A percentile compares a stretch with the other conserved stretches of the same genome.
These are phyloP conservation scores for Aphaenogaster floridana DNA, from an alignment of 1,140 invertebrate genomes.

Conservation along the genomic window DNA sequence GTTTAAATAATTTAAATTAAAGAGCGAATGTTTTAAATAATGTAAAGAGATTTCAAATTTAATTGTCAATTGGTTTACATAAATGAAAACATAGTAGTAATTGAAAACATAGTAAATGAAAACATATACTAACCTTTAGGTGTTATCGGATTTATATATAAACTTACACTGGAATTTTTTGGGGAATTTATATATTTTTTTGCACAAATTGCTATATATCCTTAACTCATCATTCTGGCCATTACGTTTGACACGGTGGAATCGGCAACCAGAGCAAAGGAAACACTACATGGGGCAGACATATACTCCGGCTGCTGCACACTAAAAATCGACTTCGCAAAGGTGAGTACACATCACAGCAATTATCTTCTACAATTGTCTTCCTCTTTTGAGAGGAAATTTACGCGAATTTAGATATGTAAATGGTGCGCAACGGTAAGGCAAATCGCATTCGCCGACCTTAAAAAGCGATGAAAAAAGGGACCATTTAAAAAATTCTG, in stretches of 20 bases:
- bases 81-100: neutral
- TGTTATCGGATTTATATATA: neutral
- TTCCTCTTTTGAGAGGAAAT: neutral
- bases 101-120: neutral
- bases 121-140: neutral
- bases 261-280: slow-evolving; percentile 97
- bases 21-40: neutral
- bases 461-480: slow-evolving; percentile 18
- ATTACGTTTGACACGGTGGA: slow-evolving; percentile 97
- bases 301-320: slow-evolving; percentile 99
- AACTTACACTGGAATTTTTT: neutral
- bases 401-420: slow-evolving; percentile 34
- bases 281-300: slow-evolving; percentile 98
- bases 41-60: neutral
- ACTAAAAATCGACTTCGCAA: slow-evolving; percentile 99
- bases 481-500: slow-evolving; percentile 17
- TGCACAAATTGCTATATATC: slow-evolving; percentile 74
- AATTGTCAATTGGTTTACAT: neutral
- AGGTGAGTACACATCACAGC: slow-evolving; percentile 90
- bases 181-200: neutral
- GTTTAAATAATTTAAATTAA: neutral
- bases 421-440: neutral
- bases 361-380: slow-evolving; percentile 36
- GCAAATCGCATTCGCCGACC: neutral
- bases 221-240: slow-evolving; percentile 88